A percentile compares a stretch with the other conserved stretches of the same genome.
Conservation (phyloP, 2,113 vertebrate species). For the Picathartes gymnocephalus region DNA sequence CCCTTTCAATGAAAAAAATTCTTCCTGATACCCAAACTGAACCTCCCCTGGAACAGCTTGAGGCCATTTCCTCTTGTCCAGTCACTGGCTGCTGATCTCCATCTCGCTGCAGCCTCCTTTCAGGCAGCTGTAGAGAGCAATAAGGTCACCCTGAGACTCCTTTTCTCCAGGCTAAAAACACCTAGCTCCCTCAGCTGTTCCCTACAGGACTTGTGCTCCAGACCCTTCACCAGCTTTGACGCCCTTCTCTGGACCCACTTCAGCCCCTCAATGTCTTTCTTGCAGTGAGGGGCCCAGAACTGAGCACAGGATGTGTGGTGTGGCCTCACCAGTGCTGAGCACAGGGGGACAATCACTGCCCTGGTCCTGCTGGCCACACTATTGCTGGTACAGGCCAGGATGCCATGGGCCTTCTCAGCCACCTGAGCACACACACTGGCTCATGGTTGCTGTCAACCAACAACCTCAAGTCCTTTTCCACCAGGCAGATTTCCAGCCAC, state of each 20-base stretch:
- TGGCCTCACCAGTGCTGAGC: accelerated
- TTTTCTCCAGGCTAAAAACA: neutral
- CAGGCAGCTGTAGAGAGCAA: neutral
- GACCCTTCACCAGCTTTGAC: neutral
- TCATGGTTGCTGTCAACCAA: neutral
- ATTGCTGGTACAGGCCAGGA: neutral
- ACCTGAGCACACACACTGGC: accelerated
- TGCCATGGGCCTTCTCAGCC: neutral
- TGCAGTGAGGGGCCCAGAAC: accelerated
- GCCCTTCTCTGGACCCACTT: accelerated
- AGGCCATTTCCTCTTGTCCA: neutral
- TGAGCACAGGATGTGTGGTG: neutral
- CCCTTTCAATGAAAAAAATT: neutral
- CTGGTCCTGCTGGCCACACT: neutral
- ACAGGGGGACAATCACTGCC: neutral
- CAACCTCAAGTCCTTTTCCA: neutral
- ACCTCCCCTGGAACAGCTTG: neutral
- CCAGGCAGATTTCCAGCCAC: neutral
- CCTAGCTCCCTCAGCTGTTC: neutral
- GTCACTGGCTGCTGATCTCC: neutral
- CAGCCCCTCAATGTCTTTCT: neutral
- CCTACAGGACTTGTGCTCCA: neutral
- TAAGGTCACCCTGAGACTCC: neutral
- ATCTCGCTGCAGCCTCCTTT: neutral
- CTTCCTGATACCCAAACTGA: neutral